Conservation (phyloP, 2,113 vertebrate genomes). For the Pterocles gutturalis region DNA sequence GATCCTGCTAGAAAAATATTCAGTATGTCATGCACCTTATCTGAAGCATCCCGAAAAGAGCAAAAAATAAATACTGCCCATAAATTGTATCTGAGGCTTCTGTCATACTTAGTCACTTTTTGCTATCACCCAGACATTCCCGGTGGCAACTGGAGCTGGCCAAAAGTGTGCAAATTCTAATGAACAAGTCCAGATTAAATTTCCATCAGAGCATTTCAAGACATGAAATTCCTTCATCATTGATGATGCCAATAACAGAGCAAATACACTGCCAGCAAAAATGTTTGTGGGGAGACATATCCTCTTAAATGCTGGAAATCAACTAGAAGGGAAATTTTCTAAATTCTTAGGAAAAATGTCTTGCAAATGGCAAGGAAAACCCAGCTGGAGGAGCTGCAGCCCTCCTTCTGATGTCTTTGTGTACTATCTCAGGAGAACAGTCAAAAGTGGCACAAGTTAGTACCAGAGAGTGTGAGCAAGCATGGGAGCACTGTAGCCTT, state of each 20-base stretch:
- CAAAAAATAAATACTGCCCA: neutral
- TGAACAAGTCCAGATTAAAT: neutral
- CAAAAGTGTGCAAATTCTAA: neutral
- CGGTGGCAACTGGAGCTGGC: neutral
- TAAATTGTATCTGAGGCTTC: neutral
- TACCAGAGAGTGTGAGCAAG: neutral
- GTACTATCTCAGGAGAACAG: neutral
- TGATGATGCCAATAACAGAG: neutral
- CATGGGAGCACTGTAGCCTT: neutral
- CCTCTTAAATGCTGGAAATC: neutral
- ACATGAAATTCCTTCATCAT: neutral
- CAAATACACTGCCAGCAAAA: neutral
- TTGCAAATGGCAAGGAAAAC: neutral
- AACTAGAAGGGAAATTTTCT: neutral
- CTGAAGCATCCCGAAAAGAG: neutral
- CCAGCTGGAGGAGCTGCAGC: neutral
- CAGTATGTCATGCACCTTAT: neutral
- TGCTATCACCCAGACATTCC: neutral
- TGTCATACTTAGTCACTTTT: neutral
- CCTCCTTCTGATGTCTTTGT: neutral
- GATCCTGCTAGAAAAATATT: neutral
- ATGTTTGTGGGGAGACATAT: neutral
- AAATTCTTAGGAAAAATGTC: neutral
- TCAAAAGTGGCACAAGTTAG: neutral
- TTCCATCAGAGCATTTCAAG: neutral